Conservation (phyloP, 2,113 vertebrate species). For the Corythoichthys haematopterus region DNA sequence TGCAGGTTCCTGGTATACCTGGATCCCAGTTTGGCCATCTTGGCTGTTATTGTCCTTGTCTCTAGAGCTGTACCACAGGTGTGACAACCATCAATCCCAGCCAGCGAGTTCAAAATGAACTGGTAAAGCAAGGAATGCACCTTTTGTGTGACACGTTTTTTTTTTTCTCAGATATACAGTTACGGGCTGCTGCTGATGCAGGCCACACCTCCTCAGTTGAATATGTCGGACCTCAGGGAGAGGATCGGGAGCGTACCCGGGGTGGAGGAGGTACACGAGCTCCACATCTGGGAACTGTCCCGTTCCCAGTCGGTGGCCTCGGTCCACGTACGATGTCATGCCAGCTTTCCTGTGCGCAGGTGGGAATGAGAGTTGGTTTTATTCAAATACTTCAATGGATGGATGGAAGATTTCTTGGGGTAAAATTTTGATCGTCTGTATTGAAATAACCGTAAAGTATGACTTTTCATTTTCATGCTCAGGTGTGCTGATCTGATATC, state of each 20-base stretch:
- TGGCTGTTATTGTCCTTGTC: slow-evolving; percentile 56
- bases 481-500: slow-evolving; percentile 58
- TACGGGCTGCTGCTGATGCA: slow-evolving; percentile 69
- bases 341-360: slow-evolving; percentile 47
- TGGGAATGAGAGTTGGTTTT: slow-evolving; percentile 2
- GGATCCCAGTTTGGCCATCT: slow-evolving; percentile 63
- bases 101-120: no score
- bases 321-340: slow-evolving; percentile 67
- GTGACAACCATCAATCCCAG: not conserved
- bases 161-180: slow-evolving; percentile 43
- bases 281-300: slow-evolving; percentile 73
- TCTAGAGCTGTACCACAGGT: slow-evolving; percentile 52
- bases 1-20: slow-evolving; percentile 60
- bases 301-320: slow-evolving; percentile 62
- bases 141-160: not conserved
- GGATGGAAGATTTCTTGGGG: not conserved
- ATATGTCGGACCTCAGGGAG: slow-evolving; percentile 42
- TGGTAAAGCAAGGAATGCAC: not conserved
- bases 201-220: slow-evolving; percentile 55
- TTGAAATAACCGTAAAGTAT: not conserved
- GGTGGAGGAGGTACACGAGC: slow-evolving; percentile 69
- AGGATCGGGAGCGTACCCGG: slow-evolving; percentile 58
- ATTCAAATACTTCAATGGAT: no score
- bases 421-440: no score
- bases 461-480: not conserved